These are phyloP conservation scores for Podabrus alpinus DNA, from an alignment of 2,888 invertebrate species.

Conservation along the genomic window DNA sequence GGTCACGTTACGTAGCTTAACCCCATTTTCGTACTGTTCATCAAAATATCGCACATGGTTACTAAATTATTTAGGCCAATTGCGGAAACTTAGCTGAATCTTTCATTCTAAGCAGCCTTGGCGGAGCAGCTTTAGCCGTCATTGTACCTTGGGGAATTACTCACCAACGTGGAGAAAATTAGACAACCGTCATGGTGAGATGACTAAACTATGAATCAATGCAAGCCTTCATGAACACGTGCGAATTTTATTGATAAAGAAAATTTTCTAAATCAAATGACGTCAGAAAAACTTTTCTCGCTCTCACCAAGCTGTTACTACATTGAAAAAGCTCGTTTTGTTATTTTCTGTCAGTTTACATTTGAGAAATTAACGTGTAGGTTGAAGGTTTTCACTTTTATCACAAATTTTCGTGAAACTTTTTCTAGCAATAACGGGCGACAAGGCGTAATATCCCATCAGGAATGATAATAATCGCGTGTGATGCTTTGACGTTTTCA, in stretches of 20 bases:
- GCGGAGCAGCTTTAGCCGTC: not conserved
- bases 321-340: not conserved
- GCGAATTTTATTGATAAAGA: not conserved
- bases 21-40: conserved; percentile 22
- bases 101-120: not conserved
- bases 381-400: not conserved
- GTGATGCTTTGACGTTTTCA: not conserved
- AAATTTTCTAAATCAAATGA: not conserved
- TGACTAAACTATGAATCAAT: not conserved
- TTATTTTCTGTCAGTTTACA: not conserved
- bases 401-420: not conserved
- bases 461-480: not conserved
- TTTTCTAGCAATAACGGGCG: not conserved
- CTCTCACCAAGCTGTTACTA: not conserved
- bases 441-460: not conserved
- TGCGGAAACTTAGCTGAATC: not conserved
- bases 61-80: not conserved
- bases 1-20: conserved; percentile 40
- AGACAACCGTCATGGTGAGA: not conserved
- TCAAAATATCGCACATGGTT: not conserved
- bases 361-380: not conserved
- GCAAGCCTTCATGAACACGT: not conserved
- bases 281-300: not conserved
- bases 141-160: not conserved
- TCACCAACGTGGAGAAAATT: not conserved